phyloP scores from a whole-genome alignment of 2,797 vertebrate species.

The Pyrocephalus nanus region DNA sequence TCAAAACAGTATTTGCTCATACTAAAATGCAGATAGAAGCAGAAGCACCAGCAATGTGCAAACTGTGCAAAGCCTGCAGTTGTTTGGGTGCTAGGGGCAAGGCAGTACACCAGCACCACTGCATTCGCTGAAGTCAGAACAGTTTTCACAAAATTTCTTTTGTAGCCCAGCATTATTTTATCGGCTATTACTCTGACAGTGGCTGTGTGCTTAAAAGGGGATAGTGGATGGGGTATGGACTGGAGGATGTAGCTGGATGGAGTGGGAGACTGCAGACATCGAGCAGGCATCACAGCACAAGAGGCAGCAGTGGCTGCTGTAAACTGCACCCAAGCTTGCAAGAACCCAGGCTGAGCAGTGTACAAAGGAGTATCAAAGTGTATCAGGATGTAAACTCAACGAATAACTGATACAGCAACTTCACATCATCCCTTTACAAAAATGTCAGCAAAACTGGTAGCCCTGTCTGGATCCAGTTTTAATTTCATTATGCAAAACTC shows the following conservation, averaged over 20 bases:
- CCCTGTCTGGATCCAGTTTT: neutral
- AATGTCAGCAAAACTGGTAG: neutral
- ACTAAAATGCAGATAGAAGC: neutral
- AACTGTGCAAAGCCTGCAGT: neutral
- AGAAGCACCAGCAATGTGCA: neutral
- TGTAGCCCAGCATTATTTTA: neutral
- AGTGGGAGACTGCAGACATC: neutral
- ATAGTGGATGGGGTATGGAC: neutral
- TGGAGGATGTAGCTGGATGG: neutral
- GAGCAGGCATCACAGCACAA: neutral
- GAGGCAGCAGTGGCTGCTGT: neutral
- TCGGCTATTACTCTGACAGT: neutral
- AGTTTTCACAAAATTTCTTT: neutral
- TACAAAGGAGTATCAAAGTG: neutral
- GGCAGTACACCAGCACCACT: neutral
- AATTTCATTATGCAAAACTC: neutral
- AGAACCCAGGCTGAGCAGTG: rapidly evolving
- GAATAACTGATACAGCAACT: neutral
- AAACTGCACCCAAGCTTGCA: neutral
- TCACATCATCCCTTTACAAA: neutral
- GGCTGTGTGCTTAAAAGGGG: neutral
- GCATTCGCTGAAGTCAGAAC: neutral
- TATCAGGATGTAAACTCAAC: neutral
- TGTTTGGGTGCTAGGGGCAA: neutral
- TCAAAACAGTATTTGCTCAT: neutral